Evolutionary conservation across 1,140 invertebrate species (phyloP), one percentile per base, ranked within the genome.

Genomic region (Temnothorax nylanderi): DNA sequence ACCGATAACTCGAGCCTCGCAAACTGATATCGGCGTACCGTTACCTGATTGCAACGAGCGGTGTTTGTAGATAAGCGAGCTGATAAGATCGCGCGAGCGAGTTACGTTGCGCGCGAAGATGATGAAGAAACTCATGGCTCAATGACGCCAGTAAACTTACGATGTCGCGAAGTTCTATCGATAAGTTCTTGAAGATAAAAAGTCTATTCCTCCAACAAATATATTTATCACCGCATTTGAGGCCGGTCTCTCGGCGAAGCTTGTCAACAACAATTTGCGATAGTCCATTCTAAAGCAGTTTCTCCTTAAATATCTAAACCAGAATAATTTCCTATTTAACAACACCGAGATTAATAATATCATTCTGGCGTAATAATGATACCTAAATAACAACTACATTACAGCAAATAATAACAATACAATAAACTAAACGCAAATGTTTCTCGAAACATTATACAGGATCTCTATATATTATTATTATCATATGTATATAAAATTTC

Each of bases 21-120:
- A 56, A 65, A 56, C 47, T 78, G 84, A 85, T 85, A 85, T 54
- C 74, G 11, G 62, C 13, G 75, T 85, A 77, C 60, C 34, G 58
- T 85, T 85, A 85, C 84, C 18, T 85, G 84, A 85, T 85, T 85
- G 84, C 60, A 64, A 41, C 54, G 58, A 26, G 74, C 58, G 64
- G 21, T 85, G 26, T 78, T 85, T 85, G 60, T 21, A 67, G 84
- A 85, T 67, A 85, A 85, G 75, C 62, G 49, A 78, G 13, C 18
- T 47, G 82, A 85, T 85, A 77, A 85, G 60, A 78, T 85, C 58
- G 75, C 58, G 75, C 58, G 37, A 85, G 6, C 21, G 65, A 58
- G 41, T 75, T 75, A 84, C 54, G 80, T 84, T 54, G 80, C 54
- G 32, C 69, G 80, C 54, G 32, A 47, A 56, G 60, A 47, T 56